Percentiles rank a stretch among this genome's conserved stretches.
Conservation (phyloP, 1,140 invertebrate genomes). For the Scaptomyza hsui region DNA sequence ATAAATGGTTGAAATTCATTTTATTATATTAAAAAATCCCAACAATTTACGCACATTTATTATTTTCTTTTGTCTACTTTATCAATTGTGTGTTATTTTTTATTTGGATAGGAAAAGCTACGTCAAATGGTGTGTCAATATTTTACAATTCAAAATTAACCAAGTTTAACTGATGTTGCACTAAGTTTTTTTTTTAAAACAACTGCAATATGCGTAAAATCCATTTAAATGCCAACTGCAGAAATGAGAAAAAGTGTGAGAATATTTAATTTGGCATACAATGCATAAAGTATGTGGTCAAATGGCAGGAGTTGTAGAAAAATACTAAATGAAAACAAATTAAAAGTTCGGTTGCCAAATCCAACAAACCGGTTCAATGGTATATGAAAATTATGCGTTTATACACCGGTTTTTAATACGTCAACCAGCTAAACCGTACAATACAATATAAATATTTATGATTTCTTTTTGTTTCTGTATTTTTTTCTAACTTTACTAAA, state of each 20-base stretch:
- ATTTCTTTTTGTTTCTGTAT: slow-evolving; percentile 39
- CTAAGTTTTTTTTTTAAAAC: background rate
- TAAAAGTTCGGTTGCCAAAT: slow-evolving; percentile 38
- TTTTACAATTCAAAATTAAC: slow-evolving; percentile 16
- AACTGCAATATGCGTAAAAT: slow-evolving; percentile 24
- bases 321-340: slow-evolving; percentile 21
- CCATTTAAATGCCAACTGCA: slow-evolving; percentile 18
- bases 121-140: slow-evolving; percentile 25
- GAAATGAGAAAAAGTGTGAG: slow-evolving; percentile 3
- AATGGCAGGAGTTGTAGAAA: slow-evolving; percentile 1
- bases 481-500: slow-evolving; percentile 35
- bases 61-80: slow-evolving; percentile 3
- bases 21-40: slow-evolving; percentile 11
- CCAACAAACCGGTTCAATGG: slow-evolving; percentile 54
- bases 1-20: slow-evolving; percentile 31
- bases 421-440: slow-evolving; percentile 46
- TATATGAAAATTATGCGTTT: slow-evolving; percentile 52
- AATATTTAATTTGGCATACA: slow-evolving; percentile 39
- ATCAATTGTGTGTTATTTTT: background rate
- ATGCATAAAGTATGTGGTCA: slow-evolving; percentile 15
- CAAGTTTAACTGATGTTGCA: background rate
- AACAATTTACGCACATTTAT: background rate
- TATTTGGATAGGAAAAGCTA: background rate
- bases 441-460: slow-evolving; percentile 66
- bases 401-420: slow-evolving; percentile 50